phyloP scores from a whole-genome alignment of 1,140 invertebrate genomes.

The Condylostylus longicornis region DNA sequence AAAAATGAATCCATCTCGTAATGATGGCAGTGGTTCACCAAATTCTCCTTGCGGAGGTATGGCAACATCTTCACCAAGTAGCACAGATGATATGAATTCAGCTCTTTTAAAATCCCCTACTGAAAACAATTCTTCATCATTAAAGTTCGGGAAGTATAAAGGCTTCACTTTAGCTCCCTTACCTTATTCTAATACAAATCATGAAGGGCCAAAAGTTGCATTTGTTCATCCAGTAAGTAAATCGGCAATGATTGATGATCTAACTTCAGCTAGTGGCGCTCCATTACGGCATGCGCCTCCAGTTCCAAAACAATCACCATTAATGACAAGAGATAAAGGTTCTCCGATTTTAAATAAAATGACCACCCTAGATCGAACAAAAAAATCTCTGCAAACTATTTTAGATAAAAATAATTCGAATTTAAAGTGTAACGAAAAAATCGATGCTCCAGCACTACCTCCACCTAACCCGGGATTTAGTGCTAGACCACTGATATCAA shows the following conservation, averaged over 20 bases:
- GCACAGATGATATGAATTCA: conserved; percentile 44
- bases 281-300: conserved; percentile 24
- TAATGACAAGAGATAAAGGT: neutral
- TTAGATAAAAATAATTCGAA: neutral
- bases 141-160: conserved; percentile 71
- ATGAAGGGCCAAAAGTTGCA: conserved; percentile 27
- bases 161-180: conserved; percentile 63
- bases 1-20: too few species aligned
- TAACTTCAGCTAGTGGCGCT: conserved; percentile 7
- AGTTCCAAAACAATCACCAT: conserved; percentile 12
- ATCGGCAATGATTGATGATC: conserved; percentile 13
- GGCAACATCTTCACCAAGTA: conserved; percentile 36
- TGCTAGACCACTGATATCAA: conserved; percentile 59
- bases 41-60: conserved; percentile 22
- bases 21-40: conserved; percentile 4
- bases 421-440: neutral
- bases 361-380: too few species aligned
- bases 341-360: conserved; percentile 1
- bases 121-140: conserved; percentile 35
- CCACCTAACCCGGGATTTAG: conserved; percentile 33
- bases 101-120: conserved; percentile 37
- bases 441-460: conserved; percentile 38
- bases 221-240: conserved; percentile 28
- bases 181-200: conserved; percentile 20
- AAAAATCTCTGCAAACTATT: too few species aligned